phyloP scores from a whole-genome alignment of 2,113 vertebrate species.

The Gallinago media region DNA sequence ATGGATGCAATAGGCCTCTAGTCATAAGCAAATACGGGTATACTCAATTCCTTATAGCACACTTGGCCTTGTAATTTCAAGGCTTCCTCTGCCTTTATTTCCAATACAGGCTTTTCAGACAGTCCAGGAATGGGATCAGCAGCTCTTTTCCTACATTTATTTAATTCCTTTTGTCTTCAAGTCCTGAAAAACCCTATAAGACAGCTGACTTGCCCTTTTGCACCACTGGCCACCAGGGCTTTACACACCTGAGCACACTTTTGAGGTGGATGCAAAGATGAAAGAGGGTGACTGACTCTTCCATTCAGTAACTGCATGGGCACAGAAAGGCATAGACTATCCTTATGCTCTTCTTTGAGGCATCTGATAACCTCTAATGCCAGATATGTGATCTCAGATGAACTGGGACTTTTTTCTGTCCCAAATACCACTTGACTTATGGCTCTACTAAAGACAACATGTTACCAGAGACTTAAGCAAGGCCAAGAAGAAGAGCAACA shows the following conservation, averaged over 20 bases:
- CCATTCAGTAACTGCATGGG: not conserved
- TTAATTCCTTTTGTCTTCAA: not conserved
- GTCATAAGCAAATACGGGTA: no score
- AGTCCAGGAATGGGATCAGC: not conserved
- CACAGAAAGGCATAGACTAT: not conserved
- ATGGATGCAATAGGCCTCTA: no score
- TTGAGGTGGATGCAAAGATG: not conserved
- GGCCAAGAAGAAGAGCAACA: not conserved
- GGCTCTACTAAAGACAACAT: not conserved
- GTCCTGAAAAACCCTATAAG: not conserved
- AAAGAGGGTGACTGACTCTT: not conserved
- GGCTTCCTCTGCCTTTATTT: not conserved
- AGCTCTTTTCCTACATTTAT: not conserved
- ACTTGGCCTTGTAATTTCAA: not conserved
- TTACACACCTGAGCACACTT: not conserved
- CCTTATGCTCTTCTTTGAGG: not conserved
- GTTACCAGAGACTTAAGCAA: not conserved
- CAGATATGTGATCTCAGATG: not conserved
- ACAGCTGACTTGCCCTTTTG: not conserved
- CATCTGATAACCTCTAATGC: not conserved
- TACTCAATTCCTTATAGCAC: not conserved
- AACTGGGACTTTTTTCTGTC: not conserved
- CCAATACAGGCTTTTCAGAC: not conserved
- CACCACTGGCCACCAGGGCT: not conserved
- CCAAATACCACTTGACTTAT: not conserved